These are phyloP conservation scores for Mythimna impura DNA, from an alignment of 2,888 invertebrate genomes.

Conservation along the genomic window DNA sequence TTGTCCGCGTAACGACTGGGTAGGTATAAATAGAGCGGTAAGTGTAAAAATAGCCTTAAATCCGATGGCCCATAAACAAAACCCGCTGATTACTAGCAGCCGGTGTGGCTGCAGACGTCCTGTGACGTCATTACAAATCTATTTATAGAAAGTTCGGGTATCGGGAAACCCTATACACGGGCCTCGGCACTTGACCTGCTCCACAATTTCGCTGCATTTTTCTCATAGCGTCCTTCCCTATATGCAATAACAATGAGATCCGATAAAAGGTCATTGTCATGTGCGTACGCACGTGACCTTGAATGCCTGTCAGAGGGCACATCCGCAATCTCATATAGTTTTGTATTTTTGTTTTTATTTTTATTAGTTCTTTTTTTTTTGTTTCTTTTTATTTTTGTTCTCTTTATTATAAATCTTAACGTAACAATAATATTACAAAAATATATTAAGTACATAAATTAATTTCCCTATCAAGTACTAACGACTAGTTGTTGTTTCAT, in stretches of 20 bases:
- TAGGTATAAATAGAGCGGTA: slow-evolving; percentile 60
- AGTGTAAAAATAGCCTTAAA: slow-evolving; percentile 73
- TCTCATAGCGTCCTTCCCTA: slow-evolving; percentile 63
- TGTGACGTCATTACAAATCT: slow-evolving; percentile 80
- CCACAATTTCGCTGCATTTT: slow-evolving; percentile 75
- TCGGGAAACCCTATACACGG: slow-evolving; percentile 82
- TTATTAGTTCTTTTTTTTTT: slow-evolving; percentile 73
- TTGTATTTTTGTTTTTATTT: slow-evolving; percentile 69
- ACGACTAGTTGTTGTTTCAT: slow-evolving; percentile 76
- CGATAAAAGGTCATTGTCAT: slow-evolving; percentile 85
- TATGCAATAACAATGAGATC: slow-evolving; percentile 76
- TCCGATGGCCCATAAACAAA: slow-evolving; percentile 84
- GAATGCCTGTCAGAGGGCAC: slow-evolving; percentile 70
- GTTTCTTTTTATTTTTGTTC: slow-evolving; percentile 84
- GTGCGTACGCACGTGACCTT: slow-evolving; percentile 82
- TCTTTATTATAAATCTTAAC: slow-evolving; percentile 90
- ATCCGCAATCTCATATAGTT: slow-evolving; percentile 65
- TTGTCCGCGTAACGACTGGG: slow-evolving; percentile 56
- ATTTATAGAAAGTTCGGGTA: slow-evolving; percentile 69
- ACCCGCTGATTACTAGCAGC: slow-evolving; percentile 79
- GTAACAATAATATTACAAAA: slow-evolving; percentile 89
- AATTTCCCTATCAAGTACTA: slow-evolving; percentile 77
- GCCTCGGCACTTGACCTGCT: slow-evolving; percentile 81
- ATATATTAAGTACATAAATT: slow-evolving; percentile 87
- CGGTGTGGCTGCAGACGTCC: slow-evolving; percentile 79